These are phyloP conservation scores for Nansenia antarctica DNA, from an alignment of 2,113 vertebrate species.

Conservation along the genomic window DNA sequence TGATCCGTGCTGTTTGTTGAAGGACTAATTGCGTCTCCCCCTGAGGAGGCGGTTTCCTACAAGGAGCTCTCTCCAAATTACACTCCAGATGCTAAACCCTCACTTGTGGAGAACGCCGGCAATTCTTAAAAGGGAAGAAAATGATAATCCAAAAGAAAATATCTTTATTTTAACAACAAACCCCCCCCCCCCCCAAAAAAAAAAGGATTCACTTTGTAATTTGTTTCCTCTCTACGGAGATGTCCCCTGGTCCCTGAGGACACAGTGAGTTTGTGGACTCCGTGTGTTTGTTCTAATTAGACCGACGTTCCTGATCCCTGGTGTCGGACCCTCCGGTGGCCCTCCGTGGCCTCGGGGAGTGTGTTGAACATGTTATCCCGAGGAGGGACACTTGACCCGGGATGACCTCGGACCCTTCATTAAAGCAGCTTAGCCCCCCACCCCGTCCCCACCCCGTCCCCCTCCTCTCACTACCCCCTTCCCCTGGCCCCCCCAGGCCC, in stretches of 20 bases:
- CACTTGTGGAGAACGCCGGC: constrained; percentile 42
- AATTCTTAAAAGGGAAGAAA: constrained; percentile 44
- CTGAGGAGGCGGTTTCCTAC: constrained; percentile 68
- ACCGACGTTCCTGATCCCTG: constrained; percentile 45
- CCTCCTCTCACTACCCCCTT: background rate
- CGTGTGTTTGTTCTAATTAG: constrained; percentile 69
- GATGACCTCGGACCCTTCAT: constrained; percentile 65
- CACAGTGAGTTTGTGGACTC: background rate
- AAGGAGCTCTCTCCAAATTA: constrained; percentile 68
- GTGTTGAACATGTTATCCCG: constrained; percentile 66
- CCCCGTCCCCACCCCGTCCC: constrained; percentile 7
- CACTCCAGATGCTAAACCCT: constrained; percentile 67
- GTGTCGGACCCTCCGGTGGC: constrained; percentile 52
- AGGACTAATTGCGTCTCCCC: constrained; percentile 77
- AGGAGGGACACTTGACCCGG: constrained; percentile 63
- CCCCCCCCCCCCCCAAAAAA: no score
- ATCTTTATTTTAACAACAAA: constrained; percentile 56
- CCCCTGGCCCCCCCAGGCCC: background rate
- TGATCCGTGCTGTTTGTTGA: constrained; percentile 76
- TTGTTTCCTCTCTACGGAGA: constrained; percentile 17
- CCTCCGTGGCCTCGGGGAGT: constrained; percentile 49
- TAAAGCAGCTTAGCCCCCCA: constrained; percentile 46
- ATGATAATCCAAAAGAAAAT: constrained; percentile 55
- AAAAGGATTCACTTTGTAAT: constrained; percentile 10
- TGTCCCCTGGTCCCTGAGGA: constrained; percentile 37